Conservation (phyloP, 2,113 vertebrate genomes). For the Isurus oxyrinchus region DNA sequence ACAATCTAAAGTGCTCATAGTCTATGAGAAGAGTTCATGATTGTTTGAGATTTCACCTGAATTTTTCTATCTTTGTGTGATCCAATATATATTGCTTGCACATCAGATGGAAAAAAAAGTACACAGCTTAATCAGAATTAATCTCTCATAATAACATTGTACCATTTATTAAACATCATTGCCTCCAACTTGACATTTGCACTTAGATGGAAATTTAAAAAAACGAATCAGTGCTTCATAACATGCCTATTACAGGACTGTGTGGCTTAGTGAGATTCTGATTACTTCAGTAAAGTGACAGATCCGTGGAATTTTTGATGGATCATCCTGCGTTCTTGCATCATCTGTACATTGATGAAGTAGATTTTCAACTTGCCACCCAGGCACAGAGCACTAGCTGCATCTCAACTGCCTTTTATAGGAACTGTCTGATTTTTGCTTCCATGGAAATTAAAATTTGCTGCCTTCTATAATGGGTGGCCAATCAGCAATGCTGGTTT, state of each 20-base stretch:
- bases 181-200: background rate
- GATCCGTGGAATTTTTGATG: background rate
- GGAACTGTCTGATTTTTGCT: background rate
- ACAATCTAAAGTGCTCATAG: background rate
- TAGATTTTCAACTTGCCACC: background rate
- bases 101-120: background rate
- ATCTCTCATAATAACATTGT: background rate
- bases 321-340: background rate
- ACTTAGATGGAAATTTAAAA: background rate
- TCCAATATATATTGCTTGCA: background rate
- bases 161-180: too few species aligned
- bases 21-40: background rate
- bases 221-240: background rate
- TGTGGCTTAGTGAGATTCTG: background rate
- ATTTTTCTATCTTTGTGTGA: background rate
- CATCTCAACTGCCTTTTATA: background rate
- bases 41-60: background rate
- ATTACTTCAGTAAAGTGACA: background rate
- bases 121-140: background rate
- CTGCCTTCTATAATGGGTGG: background rate
- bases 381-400: background rate
- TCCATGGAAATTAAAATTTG: background rate
- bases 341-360: background rate
- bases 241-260: background rate
- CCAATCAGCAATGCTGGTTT: background rate